Percentiles rank a stretch among this genome's conserved stretches.
phyloP scores from a whole-genome alignment of 1,140 invertebrate genomes.

The Drosophila mauritiana region DNA sequence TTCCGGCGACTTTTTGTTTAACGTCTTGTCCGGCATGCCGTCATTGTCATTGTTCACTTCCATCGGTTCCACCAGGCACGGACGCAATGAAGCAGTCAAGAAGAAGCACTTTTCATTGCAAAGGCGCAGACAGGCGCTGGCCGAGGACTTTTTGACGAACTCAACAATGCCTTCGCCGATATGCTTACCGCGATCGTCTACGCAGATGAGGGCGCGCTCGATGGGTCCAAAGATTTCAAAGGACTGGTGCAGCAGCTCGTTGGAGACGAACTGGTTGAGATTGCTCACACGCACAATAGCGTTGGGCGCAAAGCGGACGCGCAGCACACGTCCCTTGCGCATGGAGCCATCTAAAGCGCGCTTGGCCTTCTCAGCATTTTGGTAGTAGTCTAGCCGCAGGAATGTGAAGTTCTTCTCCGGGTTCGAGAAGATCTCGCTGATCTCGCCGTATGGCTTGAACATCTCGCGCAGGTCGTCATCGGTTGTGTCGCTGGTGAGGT shows the following conservation, averaged over 20 bases:
- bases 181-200: slow-evolving; percentile 97
- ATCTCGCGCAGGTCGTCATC: slow-evolving; percentile 98
- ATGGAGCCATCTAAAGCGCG: slow-evolving; percentile 95
- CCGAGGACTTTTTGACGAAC: slow-evolving; percentile 95
- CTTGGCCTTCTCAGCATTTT: slow-evolving; percentile 98
- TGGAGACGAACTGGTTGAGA: slow-evolving; percentile 95
- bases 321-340: slow-evolving; percentile 93
- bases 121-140: slow-evolving; percentile 92
- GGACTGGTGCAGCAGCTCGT: slow-evolving; percentile 96
- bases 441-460: slow-evolving; percentile 94
- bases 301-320: slow-evolving; percentile 98
- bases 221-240: slow-evolving; percentile 97
- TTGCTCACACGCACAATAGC: slow-evolving; percentile 97
- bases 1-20: slow-evolving; percentile 93
- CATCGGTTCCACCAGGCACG: slow-evolving; percentile 95
- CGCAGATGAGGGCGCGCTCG: slow-evolving; percentile 96
- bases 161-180: slow-evolving; percentile 98
- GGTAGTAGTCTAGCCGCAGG: slow-evolving; percentile 96
- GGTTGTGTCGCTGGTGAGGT: slow-evolving; percentile 99
- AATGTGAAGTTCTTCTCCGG: slow-evolving; percentile 99
- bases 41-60: slow-evolving; percentile 97
- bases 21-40: slow-evolving; percentile 95
- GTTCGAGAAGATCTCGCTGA: slow-evolving; percentile 97
- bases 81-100: slow-evolving; percentile 94
- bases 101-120: slow-evolving; percentile 98